These are phyloP conservation scores for Hypotaenidia philippensis DNA, from an alignment of 2,797 vertebrate genomes.

Conservation along the genomic window DNA sequence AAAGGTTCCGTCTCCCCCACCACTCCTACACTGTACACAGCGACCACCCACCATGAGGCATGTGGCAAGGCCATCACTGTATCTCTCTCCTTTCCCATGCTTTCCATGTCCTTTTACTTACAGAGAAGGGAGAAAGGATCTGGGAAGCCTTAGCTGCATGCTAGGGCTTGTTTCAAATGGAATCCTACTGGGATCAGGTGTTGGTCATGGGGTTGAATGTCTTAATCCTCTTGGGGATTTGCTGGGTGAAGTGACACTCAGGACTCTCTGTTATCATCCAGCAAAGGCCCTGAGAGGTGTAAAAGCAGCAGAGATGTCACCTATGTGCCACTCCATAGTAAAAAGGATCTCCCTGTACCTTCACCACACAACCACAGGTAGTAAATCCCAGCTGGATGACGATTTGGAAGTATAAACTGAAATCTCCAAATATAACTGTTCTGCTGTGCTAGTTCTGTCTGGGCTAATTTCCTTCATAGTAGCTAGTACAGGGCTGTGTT, in stretches of 20 bases:
- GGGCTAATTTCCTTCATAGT: no score
- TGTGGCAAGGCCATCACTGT: accelerated
- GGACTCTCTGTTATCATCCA: not conserved
- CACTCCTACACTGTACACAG: not conserved
- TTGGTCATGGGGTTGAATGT: not conserved
- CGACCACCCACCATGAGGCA: not conserved
- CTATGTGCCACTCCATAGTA: accelerated
- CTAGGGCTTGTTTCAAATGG: not conserved
- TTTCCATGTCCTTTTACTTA: not conserved
- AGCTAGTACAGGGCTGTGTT: no score
- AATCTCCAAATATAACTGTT: not conserved
- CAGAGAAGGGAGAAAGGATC: not conserved
- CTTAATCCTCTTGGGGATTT: not conserved
- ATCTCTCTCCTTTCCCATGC: not conserved
- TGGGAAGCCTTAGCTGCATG: not conserved
- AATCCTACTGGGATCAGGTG: not conserved
- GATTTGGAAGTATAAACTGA: not conserved
- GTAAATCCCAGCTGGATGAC: not conserved
- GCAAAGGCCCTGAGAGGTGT: not conserved
- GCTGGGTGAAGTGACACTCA: not conserved
- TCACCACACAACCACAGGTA: not conserved
- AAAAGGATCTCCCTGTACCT: not conserved
- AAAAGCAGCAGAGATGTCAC: not conserved
- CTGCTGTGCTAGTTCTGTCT: no score
- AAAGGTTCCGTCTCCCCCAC: not conserved